phyloP scores from a whole-genome alignment of 1,140 invertebrate genomes.

The Drosophila busckii region DNA sequence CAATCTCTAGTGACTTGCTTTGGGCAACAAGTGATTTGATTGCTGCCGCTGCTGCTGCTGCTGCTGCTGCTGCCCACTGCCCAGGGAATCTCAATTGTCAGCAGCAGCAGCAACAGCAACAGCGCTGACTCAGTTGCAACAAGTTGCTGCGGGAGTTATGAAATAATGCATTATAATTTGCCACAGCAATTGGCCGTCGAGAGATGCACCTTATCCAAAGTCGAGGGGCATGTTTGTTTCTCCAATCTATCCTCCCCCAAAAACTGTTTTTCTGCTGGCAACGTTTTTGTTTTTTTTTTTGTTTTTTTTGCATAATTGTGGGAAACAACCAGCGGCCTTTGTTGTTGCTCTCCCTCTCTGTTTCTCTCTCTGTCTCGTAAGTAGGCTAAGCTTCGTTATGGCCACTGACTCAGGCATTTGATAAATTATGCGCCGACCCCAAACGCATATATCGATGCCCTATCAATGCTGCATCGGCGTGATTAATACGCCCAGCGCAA shows the following conservation, averaged over 20 bases:
- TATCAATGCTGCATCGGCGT: conserved; percentile 55
- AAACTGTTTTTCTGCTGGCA: too few relatives aligned
- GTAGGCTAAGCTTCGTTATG: conserved; percentile 74
- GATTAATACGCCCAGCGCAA: conserved; percentile 51
- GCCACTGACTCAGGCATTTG: conserved; percentile 46
- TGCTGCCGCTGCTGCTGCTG: conserved; percentile 21
- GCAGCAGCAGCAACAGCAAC: too few relatives aligned
- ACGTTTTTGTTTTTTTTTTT: conserved; percentile 39
- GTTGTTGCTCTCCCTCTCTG: conserved; percentile 11
- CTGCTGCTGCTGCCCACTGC: conserved; percentile 41
- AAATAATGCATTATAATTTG: conserved; percentile 77
- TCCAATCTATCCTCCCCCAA: too few relatives aligned
- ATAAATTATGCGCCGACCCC: conserved; percentile 58
- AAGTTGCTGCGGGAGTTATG: conserved; percentile 74
- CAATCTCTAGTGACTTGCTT: conserved; percentile 44
- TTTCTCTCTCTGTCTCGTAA: conserved; percentile 44
- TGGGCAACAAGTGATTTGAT: conserved; percentile 71
- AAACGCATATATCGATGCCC: conserved; percentile 35
- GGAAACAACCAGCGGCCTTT: conserved; percentile 70
- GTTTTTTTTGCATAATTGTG: conserved; percentile 71
- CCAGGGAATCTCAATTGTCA: conserved; percentile 43
- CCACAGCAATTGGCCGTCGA: conserved; percentile 53
- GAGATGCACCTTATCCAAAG: conserved; percentile 63
- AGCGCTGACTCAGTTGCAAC: conserved; percentile 69
- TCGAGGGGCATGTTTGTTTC: conserved; percentile 63